Evolutionary conservation across 2,888 invertebrate species (phyloP).

Genomic region (Chloroclystis v-ata): DNA sequence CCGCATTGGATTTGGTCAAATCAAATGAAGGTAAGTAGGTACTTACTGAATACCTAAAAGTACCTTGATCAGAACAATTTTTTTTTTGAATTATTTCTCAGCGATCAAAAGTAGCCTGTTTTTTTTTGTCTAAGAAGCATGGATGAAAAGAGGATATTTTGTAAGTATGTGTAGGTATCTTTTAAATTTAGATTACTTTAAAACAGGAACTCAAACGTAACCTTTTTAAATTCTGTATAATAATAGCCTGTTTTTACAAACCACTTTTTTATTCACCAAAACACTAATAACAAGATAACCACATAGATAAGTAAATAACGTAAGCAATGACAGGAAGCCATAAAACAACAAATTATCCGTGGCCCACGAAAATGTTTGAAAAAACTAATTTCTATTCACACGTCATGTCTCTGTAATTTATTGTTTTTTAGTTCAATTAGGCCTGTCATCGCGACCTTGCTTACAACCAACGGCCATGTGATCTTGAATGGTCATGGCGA

Average conservation of each 20-base stretch:
- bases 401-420: constrained; percentile 23
- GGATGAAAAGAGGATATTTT: too few species aligned
- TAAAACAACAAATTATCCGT: not conserved
- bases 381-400: constrained; percentile 22
- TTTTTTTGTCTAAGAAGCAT: too few species aligned
- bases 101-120: too few species aligned
- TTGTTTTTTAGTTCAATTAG: constrained; percentile 32
- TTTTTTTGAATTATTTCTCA: too few species aligned
- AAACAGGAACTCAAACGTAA: too few species aligned
- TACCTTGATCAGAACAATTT: too few species aligned
- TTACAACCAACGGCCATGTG: constrained; percentile 14
- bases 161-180: too few species aligned
- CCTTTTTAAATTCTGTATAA: too few species aligned
- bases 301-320: not conserved
- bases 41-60: too few species aligned
- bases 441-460: constrained; percentile 44
- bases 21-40: too few species aligned
- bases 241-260: not conserved
- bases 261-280: not conserved
- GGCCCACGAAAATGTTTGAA: constrained; percentile 10
- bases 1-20: too few species aligned
- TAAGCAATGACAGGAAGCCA: constrained; percentile 1
- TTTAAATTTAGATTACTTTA: too few species aligned
- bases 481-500: constrained; percentile 6
- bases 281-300: not conserved